These are phyloP conservation scores for Eumaeus atala DNA, from an alignment of 1,140 invertebrate species.

Conservation along the genomic window DNA sequence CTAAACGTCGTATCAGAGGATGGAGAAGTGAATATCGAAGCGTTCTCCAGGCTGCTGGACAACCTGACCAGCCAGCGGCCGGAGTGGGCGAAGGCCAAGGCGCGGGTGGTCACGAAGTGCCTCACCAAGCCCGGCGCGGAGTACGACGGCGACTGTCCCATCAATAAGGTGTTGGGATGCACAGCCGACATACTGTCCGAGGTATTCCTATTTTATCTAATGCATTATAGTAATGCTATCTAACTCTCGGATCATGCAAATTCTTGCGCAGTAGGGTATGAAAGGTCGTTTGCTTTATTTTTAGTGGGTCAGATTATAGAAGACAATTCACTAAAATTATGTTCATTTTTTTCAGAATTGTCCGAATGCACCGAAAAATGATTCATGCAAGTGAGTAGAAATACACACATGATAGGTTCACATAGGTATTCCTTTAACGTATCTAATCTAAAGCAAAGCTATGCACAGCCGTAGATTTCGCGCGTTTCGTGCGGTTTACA, in stretches of 20 bases:
- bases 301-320: no score
- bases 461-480: no score
- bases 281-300: no score
- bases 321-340: no score
- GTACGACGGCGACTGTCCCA: conserved; percentile 42
- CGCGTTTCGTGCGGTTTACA: no score
- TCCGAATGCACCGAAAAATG: conserved; percentile 34
- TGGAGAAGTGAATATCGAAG: conserved; percentile 35
- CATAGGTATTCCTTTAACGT: no score
- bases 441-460: no score
- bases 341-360: conserved; percentile 47
- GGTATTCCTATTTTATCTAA: conserved; percentile 37
- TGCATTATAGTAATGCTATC: conserved; percentile 6
- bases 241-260: no score
- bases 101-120: conserved; percentile 45
- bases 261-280: no score
- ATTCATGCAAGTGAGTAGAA: conserved; percentile 47
- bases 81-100: conserved; percentile 42
- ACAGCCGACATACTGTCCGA: conserved; percentile 55
- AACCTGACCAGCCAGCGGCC: conserved; percentile 40
- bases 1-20: conserved; percentile 34
- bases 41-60: conserved; percentile 40
- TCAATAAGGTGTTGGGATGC: conserved; percentile 49
- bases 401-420: no score
- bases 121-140: conserved; percentile 29